A percentile compares a stretch with the other conserved stretches of the same genome.
Evolutionary conservation across 2,797 vertebrate species (phyloP).

Genomic region (Phyllotis vaccarum): DNA sequence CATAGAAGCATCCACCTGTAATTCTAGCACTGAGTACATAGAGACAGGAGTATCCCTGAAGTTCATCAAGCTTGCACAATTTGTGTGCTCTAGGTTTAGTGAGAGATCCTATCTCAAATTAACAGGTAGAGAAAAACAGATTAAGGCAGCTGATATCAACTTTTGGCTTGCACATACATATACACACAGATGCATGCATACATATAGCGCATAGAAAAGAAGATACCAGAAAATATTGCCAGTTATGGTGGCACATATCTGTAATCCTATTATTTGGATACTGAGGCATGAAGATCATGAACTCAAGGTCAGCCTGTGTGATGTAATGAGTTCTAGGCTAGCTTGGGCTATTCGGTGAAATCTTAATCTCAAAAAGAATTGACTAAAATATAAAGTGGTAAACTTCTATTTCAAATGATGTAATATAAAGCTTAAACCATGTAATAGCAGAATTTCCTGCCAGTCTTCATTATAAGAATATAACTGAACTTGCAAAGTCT

Average conservation of each 20-base stretch:
- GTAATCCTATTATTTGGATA: neutral
- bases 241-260: neutral
- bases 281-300: neutral
- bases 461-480: conserved; percentile 36
- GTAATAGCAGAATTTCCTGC: neutral
- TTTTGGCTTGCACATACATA: neutral
- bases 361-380: neutral
- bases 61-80: neutral
- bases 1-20: neutral
- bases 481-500: conserved; percentile 1
- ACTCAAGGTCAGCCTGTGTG: neutral
- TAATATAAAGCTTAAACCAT: neutral
- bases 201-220: neutral
- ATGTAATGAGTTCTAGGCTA: neutral
- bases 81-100: neutral
- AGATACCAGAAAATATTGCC: neutral
- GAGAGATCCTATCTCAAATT: neutral
- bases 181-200: neutral
- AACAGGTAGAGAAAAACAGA: neutral
- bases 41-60: neutral
- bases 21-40: neutral
- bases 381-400: conserved; percentile 44
- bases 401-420: conserved; percentile 2
- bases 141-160: neutral
- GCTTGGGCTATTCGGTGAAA: neutral